These are phyloP conservation scores for Cinara cedri DNA, from an alignment of 2,888 invertebrate species.

Conservation along the genomic window DNA sequence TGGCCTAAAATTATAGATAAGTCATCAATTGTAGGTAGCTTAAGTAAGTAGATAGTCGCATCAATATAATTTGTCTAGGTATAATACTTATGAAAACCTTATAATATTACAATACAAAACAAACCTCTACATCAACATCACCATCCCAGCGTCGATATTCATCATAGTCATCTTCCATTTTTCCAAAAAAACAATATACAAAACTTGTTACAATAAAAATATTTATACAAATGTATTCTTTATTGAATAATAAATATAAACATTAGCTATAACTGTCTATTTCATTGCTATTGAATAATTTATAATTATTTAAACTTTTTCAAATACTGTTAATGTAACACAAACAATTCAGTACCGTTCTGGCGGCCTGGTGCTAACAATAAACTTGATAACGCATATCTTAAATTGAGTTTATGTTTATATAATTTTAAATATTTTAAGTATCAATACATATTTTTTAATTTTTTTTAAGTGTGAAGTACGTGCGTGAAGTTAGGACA, in stretches of 20 bases:
- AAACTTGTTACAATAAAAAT: background rate
- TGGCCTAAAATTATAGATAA: too few species aligned
- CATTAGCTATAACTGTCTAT: background rate
- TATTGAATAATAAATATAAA: too few species aligned
- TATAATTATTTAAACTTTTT: background rate
- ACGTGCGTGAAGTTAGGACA: too few species aligned
- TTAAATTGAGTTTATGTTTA: slow-evolving; percentile 12
- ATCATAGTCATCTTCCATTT: slow-evolving; percentile 68
- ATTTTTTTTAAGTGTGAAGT: too few species aligned
- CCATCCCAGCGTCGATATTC: slow-evolving; percentile 72
- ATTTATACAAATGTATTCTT: background rate
- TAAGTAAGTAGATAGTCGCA: too few species aligned
- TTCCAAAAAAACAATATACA: background rate
- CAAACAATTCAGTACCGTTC: background rate
- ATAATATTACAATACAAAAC: slow-evolving; percentile 9
- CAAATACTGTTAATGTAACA: background rate
- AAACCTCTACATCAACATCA: slow-evolving; percentile 57
- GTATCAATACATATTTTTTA: too few species aligned
- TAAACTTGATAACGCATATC: slow-evolving; percentile 29
- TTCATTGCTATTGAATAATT: background rate
- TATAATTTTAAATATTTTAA: too few species aligned
- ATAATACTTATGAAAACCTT: too few species aligned
- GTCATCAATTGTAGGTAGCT: too few species aligned
- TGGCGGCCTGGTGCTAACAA: background rate
- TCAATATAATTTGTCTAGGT: too few species aligned